Conservation (phyloP, 2,113 vertebrate genomes). For the Setophaga kirtlandii region DNA sequence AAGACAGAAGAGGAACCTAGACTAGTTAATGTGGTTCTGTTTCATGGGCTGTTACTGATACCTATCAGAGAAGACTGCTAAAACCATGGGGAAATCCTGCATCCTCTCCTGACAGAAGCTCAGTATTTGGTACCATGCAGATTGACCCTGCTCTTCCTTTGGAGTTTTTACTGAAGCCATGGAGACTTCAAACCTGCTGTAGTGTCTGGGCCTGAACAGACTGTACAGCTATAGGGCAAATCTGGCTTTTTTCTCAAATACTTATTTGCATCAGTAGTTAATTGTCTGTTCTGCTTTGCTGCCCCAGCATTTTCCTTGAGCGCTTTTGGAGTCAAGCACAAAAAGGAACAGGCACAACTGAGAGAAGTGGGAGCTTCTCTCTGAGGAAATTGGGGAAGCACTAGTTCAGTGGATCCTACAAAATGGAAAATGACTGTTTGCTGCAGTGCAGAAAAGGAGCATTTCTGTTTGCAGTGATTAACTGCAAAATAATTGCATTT, state of each 20-base stretch:
- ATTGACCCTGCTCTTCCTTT: not conserved
- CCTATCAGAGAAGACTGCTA: not conserved
- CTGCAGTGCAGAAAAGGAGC: not conserved
- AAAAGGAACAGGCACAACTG: not conserved
- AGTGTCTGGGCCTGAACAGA: not conserved
- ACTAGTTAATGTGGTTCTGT: not conserved
- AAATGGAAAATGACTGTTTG: not conserved
- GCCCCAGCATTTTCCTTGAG: not conserved
- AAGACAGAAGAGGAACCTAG: not conserved
- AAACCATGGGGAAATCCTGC: not conserved
- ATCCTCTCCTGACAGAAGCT: not conserved
- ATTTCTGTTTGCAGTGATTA: not conserved
- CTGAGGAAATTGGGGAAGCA: not conserved
- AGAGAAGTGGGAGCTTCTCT: not conserved
- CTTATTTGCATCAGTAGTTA: not conserved
- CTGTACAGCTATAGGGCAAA: not conserved
- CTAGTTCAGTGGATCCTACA: not conserved
- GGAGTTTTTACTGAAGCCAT: not conserved
- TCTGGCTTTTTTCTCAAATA: not conserved
- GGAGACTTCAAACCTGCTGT: not conserved
- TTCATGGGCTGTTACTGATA: not conserved
- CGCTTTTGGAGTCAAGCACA: not conserved
- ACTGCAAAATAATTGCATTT: not conserved
- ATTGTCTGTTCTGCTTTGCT: not conserved
- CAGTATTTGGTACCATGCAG: not conserved